A percentile compares a stretch with the other conserved stretches of the same genome.
These are phyloP conservation scores for Cryptomyrus ogoouensis DNA, from an alignment of 2,113 vertebrate genomes.

Conservation along the genomic window DNA sequence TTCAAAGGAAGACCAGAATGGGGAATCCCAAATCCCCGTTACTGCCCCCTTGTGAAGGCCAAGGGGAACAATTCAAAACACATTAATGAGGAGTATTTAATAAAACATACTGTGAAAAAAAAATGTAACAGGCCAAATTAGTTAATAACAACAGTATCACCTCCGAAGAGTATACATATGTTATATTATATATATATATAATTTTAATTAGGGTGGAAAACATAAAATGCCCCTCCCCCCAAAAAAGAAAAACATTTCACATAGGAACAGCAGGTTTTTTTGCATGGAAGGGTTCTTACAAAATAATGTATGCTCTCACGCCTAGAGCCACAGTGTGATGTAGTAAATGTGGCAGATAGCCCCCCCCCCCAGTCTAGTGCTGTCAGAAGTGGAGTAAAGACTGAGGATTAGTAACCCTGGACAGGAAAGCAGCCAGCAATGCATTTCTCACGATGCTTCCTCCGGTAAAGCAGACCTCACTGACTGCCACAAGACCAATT, in stretches of 20 bases:
- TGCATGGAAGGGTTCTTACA: neutral
- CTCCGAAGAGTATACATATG: neutral
- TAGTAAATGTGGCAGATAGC: neutral
- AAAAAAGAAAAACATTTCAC: neutral
- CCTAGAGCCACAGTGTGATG: neutral
- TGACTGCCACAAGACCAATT: neutral
- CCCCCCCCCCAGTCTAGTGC: neutral
- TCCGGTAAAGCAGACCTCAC: neutral
- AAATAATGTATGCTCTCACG: neutral
- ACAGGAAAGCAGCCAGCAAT: neutral
- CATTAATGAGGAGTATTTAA: neutral
- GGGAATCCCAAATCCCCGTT: neutral
- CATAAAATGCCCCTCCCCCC: neutral
- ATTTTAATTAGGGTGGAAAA: neutral
- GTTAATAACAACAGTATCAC: neutral
- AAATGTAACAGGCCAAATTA: neutral
- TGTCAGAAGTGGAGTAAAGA: neutral
- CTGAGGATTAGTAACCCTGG: neutral
- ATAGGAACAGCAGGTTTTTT: neutral
- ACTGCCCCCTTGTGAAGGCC: neutral
- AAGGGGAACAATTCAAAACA: neutral
- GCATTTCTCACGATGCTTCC: neutral
- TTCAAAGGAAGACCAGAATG: neutral
- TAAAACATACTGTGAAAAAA: neutral
- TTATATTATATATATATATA: neutral